A percentile compares a stretch with the other conserved stretches of the same genome.
Conservation (phyloP, 2,113 vertebrate species). For the Dipodomys spectabilis region DNA sequence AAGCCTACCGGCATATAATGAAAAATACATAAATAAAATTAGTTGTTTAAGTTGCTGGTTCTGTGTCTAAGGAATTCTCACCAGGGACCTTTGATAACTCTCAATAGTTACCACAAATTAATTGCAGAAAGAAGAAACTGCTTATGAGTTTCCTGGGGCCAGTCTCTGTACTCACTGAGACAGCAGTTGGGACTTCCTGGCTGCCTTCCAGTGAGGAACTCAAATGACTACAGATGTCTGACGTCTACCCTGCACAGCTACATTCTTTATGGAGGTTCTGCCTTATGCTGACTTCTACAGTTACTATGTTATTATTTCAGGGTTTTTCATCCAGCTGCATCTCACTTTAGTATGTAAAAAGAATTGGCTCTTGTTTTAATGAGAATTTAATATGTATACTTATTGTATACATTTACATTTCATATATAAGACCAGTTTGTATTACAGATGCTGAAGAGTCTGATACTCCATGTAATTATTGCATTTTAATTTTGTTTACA, state of each 20-base stretch:
- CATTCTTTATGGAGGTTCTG: neutral
- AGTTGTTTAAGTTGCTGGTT: neutral
- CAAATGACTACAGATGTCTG: neutral
- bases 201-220: neutral
- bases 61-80: conserved; percentile 9
- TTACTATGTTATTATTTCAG: neutral
- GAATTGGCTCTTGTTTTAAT: neutral
- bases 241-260: neutral
- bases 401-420: too few relatives aligned
- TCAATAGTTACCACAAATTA: neutral
- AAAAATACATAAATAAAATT: neutral
- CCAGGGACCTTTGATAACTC: neutral
- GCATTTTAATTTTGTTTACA: too few relatives aligned
- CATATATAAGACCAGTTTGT: too few relatives aligned
- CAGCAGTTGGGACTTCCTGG: neutral
- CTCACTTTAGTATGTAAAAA: neutral
- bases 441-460: too few relatives aligned
- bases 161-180: neutral
- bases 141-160: neutral
- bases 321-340: neutral
- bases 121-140: neutral
- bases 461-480: too few relatives aligned
- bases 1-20: conserved; percentile 11
- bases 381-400: too few relatives aligned
- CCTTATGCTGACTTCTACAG: neutral